Evolutionary conservation across 2,888 invertebrate genomes (phyloP), one percentile per base, ranked within the genome.

Genomic region (Diarsia dahlii): DNA sequence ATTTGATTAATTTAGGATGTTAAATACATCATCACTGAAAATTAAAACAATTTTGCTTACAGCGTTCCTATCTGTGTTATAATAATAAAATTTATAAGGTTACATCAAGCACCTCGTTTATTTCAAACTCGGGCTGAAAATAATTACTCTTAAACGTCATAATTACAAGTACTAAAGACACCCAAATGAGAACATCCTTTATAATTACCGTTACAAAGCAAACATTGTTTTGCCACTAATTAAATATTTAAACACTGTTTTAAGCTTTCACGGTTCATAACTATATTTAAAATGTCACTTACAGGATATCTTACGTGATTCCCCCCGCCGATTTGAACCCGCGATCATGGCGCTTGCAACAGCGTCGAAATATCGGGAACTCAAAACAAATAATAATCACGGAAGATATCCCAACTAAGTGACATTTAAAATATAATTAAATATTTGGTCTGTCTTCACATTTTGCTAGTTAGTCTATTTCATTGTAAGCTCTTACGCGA

Each of bases 141-240:
- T 67, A 2, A 34, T 15, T 45, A 45, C 58, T 58, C 28, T 6
- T 28, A 46, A 58, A 46, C 45, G 6, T 64, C 12, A 45, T 20
- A 39, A 39, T 62, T 62, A 62, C 23, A 60, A 20, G 34, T 23
- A 54, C 0, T 13, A 34, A 62, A 52, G 18, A 28, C n/a, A 50
- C 10, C 15, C 12, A 74, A 73, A 45, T 65, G 23, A 54, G 9
- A 9, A 12, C 65, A 15, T 34, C 46, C 4, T 23, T 52, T 28
- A 39, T 76, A 58, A 45, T 45, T 78, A 76, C 6, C 45, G 34
- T 52, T 50, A 34, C n/a, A 68, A 68, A 52, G 34, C 34, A 52
- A 69, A 46, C 45, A 15, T 3, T 58, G 13, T 20, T n/a, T 34
- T 23, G 15, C 28, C 28, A 34, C 77, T 58, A 45, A 34, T 52